Conservation (phyloP, 2,113 vertebrate species). For the Dasyornis broadbenti region DNA sequence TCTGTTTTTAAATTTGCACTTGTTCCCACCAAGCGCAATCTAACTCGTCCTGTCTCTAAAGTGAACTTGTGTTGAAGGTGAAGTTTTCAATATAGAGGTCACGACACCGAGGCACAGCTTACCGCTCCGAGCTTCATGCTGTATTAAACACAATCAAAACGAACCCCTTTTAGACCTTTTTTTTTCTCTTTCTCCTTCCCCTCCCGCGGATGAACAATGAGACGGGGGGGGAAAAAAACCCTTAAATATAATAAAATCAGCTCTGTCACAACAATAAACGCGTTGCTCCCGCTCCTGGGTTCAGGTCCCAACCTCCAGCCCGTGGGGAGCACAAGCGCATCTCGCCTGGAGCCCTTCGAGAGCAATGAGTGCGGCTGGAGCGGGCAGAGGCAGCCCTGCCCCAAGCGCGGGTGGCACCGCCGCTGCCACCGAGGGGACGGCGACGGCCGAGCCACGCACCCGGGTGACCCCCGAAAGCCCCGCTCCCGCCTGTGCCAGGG, state of each 20-base stretch:
- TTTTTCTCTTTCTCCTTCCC: background rate
- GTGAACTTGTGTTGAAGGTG: constrained; percentile 73
- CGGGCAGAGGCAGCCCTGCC: background rate
- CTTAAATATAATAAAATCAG: background rate
- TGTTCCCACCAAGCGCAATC: constrained; percentile 36
- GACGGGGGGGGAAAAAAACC: background rate
- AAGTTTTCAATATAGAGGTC: constrained; percentile 75
- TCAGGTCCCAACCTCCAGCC: background rate
- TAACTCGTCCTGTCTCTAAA: constrained; percentile 36
- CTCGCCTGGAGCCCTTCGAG: background rate
- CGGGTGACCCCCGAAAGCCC: background rate
- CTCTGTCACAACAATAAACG: background rate
- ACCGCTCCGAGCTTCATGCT: constrained; percentile 71
- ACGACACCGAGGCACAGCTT: constrained; percentile 74
- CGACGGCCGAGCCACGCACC: background rate
- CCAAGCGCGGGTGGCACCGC: background rate
- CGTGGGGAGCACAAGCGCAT: background rate
- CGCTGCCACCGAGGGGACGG: background rate
- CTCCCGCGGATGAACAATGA: background rate
- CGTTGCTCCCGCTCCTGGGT: background rate
- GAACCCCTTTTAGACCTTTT: constrained; percentile 41
- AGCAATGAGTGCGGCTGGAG: background rate
- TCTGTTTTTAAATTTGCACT: constrained; percentile 34
- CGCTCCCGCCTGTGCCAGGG: background rate
- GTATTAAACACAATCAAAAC: constrained; percentile 74